Evolutionary conservation across 1,140 invertebrate genomes (phyloP).

Genomic region (Bombus consobrinus): DNA sequence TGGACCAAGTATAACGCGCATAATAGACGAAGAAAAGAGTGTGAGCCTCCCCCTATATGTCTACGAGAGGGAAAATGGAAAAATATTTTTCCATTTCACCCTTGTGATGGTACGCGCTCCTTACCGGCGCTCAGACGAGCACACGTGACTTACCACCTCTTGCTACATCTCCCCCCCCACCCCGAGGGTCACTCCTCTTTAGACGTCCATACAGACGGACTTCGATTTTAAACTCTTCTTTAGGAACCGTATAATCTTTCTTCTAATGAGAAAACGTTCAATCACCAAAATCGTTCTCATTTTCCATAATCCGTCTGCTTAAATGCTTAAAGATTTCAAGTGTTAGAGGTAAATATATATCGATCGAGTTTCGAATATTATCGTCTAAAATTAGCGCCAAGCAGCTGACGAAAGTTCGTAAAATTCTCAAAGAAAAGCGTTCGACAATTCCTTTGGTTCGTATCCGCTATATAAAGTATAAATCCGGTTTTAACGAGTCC

Average conservation of each 20-base stretch:
- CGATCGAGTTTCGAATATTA: neutral
- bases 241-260: neutral
- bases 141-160: slow-evolving; percentile 10
- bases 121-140: neutral
- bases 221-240: neutral
- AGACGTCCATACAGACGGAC: slow-evolving; percentile 4
- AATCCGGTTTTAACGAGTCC: slow-evolving; percentile 22
- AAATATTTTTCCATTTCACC: slow-evolving; percentile 64
- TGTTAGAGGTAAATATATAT: neutral
- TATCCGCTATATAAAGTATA: no score
- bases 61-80: slow-evolving; percentile 56
- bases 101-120: neutral
- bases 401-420: neutral
- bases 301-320: neutral
- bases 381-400: neutral
- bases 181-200: slow-evolving; percentile 17
- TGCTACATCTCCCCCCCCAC: no score
- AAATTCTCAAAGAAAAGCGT: neutral
- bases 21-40: slow-evolving; percentile 60
- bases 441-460: neutral
- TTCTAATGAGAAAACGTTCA: neutral
- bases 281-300: neutral
- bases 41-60: slow-evolving; percentile 21
- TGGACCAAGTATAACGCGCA: slow-evolving; percentile 56
- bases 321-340: neutral